These are phyloP conservation scores for Semnornis frantzii DNA, from an alignment of 2,113 vertebrate genomes.

Conservation along the genomic window DNA sequence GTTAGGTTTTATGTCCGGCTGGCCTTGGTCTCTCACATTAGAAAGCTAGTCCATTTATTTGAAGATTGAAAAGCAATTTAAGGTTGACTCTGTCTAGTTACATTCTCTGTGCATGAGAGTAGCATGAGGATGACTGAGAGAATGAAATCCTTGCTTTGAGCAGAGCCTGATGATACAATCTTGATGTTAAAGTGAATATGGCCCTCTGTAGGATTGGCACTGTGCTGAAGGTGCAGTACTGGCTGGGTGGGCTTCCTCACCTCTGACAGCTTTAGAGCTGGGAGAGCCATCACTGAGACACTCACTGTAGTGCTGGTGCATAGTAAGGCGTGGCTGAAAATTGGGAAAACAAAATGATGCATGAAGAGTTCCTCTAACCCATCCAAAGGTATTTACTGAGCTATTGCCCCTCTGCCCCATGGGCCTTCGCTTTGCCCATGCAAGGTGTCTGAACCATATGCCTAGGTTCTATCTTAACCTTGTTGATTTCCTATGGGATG, in stretches of 20 bases:
- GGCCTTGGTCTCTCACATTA: neutral
- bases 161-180: neutral
- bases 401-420: rapidly evolving
- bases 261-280: neutral
- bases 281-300: neutral
- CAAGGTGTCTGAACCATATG: neutral
- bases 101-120: neutral
- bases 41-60: neutral
- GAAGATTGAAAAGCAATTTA: neutral
- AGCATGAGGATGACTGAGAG: neutral
- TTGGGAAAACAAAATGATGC: neutral
- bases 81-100: neutral
- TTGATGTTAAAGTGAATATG: neutral
- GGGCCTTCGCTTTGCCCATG: neutral
- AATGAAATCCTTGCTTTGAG: neutral
- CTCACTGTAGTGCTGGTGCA: neutral
- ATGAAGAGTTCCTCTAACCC: neutral
- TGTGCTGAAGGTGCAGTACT: neutral
- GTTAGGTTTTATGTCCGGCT: neutral
- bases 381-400: neutral
- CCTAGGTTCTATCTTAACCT: neutral
- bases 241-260: neutral
- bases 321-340: neutral
- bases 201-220: neutral
- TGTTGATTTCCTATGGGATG: neutral